Evolutionary conservation across 2,113 vertebrate genomes (phyloP).

Genomic region (Mandrillus leucophaeus): DNA sequence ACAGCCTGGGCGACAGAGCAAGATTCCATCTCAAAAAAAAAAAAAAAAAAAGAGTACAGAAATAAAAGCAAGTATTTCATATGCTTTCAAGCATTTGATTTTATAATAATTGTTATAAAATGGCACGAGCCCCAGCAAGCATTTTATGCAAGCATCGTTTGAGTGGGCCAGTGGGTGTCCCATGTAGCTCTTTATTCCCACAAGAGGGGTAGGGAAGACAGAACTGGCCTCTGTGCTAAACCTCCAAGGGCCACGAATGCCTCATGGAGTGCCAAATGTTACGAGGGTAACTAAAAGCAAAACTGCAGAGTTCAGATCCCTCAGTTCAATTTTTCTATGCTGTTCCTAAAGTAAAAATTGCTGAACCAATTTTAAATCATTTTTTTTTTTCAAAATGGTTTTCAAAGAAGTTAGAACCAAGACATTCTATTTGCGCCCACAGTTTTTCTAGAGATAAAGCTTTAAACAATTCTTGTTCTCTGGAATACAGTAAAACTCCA

Average conservation of each 20-base stretch:
- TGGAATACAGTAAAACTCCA: background rate
- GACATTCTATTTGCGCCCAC: background rate
- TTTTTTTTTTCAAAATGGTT: background rate
- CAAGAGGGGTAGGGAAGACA: background rate
- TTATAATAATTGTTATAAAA: background rate
- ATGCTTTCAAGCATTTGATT: background rate
- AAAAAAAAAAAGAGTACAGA: background rate
- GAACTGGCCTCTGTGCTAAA: background rate
- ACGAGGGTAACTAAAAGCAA: background rate
- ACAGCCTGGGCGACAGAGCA: too few relatives aligned
- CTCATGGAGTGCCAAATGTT: background rate
- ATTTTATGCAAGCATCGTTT: background rate
- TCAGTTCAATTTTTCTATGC: background rate
- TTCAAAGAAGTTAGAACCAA: background rate
- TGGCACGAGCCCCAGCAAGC: background rate
- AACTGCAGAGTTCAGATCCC: background rate
- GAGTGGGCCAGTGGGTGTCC: background rate
- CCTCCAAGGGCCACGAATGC: background rate
- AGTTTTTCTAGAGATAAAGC: background rate
- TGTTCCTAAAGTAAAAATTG: background rate
- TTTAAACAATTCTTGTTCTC: background rate
- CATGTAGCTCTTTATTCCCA: background rate
- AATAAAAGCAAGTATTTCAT: background rate
- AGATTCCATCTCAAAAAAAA: too few relatives aligned
- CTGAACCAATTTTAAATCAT: background rate